Evolutionary conservation across 2,113 vertebrate genomes (phyloP), one percentile per base, ranked within the genome.

Genomic region (Paralichthys olivaceus): DNA sequence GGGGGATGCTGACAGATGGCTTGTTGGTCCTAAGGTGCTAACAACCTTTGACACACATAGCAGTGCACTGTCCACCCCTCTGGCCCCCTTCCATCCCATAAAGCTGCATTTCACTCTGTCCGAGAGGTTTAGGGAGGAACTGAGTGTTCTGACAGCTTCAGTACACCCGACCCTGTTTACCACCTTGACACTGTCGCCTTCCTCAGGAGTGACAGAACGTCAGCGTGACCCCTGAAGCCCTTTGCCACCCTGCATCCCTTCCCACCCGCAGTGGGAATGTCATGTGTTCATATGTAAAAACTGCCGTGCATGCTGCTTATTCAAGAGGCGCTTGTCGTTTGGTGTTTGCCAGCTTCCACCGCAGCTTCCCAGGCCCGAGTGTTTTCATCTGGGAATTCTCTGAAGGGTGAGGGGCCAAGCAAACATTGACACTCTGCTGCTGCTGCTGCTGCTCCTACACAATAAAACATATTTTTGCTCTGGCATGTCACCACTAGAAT

Each of bases 1-100:
- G 83, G 72, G 78, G 87, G 89, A 88, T 87, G 88, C 87, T 93
- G 93, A 94, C 94, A 93, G 91, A 94, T 90, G 89, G 89, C 87
- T 92, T 93, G 91, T 92, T 92, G 87, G 83, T 91, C 81, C 85
- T 90, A 84, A 93, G 87, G 93, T 93, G 91, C 84, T 91, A 93
- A 94, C 92, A 92, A 92, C 89, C 92, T 92, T 93, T 93, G 91
- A 94, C 93, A 93, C 91, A 89, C 89, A 91, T 84, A 85, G 83
- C 84, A 74, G 82, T 87, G 79, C 84, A 82, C 86, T 75, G 79
- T 87, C 77, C 75, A 72, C 53, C 85, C 79, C 77, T 69, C 77
- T 85, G 77, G 45, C 72, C 77, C 26, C 53, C 56, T 56, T 87
- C 83, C 81, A 77, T 84, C 66, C 79, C 57, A 34, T 77, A 80